Base-by-base conservation (phyloP, 1,140 invertebrate genomes). In the Cyrtorhinus lividipennis region DNA sequence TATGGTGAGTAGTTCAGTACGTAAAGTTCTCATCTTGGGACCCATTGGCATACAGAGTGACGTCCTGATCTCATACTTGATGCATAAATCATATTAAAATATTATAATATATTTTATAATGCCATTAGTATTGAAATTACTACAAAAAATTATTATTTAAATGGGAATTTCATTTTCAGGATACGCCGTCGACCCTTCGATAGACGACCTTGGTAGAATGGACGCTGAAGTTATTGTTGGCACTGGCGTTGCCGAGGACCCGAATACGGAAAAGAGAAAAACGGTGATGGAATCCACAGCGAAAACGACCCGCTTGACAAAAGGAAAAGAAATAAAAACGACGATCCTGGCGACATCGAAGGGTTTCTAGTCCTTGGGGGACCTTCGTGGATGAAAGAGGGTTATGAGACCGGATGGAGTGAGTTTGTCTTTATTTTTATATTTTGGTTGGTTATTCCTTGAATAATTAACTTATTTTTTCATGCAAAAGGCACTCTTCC, bases 351-450 rank as follows among this genome's bases (percentile, higher is more conserved):
- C 26, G 96, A 99, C 78, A 82, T 99, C 64, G 91, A 91, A 63
- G 95, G 94, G 5, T 98, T 95, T 73, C 75, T 95, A 1, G 97
- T 0, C 97, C 96, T 0, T 99, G 97, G 97, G 95, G 91, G 62
- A 87, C 88, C 62, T 99, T 83, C 78, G 80, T 85, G 15, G 92
- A 97, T 76, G 95, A 99, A 80, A 87, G 69, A 84, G 84, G 63
- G 79, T 95, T 10, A 81, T 88, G 63, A 91, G 88, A 72, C 95
- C 96, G 10, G 84, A 84, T 58, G 90, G 92, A 62, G 80, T 76
- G 68, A 68, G 65, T 65, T n/a, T n/a, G n/a, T n/a, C n/a, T n/a
- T n/a, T n/a, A n/a, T n/a, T n/a, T n/a, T n/a, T n/a, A n/a, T n/a
- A n/a, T n/a, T n/a, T n/a, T n/a, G n/a, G n/a, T n/a, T n/a, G n/a